phyloP scores from a whole-genome alignment of 2,113 vertebrate species.

The Conger conger region DNA sequence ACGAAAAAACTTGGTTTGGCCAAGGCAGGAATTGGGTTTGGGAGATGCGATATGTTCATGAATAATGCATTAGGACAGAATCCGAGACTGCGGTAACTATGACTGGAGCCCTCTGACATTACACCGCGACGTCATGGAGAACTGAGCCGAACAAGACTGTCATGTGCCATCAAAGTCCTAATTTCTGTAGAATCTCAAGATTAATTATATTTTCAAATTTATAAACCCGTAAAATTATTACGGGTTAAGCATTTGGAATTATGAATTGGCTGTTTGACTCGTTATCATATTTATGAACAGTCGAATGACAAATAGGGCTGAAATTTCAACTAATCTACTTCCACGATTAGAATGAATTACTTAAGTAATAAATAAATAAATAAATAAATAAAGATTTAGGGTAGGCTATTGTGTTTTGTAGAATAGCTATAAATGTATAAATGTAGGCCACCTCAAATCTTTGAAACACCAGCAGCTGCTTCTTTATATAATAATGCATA shows the following conservation, averaged over 20 bases:
- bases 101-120: slow-evolving; percentile 61
- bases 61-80: slow-evolving; percentile 83
- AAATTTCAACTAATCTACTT: too few relatives aligned
- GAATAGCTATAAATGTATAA: too few relatives aligned
- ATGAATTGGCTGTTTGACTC: not conserved
- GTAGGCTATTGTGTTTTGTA: too few relatives aligned
- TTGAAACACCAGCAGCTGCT: too few relatives aligned
- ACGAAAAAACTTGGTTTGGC: slow-evolving; percentile 62
- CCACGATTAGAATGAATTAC: too few relatives aligned
- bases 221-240: not conserved
- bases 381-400: too few relatives aligned
- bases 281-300: too few relatives aligned
- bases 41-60: slow-evolving; percentile 76
- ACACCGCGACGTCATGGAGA: slow-evolving; percentile 52
- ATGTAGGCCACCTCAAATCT: too few relatives aligned
- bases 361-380: too few relatives aligned
- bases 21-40: slow-evolving; percentile 56
- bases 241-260: not conserved
- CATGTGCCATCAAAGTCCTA: not conserved
- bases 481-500: too few relatives aligned
- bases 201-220: not conserved
- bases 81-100: slow-evolving; percentile 72
- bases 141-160: slow-evolving; percentile 44
- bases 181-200: not conserved
- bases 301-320: too few relatives aligned